Conservation (phyloP, 2,888 invertebrate genomes). For the Augiades crinisus region DNA sequence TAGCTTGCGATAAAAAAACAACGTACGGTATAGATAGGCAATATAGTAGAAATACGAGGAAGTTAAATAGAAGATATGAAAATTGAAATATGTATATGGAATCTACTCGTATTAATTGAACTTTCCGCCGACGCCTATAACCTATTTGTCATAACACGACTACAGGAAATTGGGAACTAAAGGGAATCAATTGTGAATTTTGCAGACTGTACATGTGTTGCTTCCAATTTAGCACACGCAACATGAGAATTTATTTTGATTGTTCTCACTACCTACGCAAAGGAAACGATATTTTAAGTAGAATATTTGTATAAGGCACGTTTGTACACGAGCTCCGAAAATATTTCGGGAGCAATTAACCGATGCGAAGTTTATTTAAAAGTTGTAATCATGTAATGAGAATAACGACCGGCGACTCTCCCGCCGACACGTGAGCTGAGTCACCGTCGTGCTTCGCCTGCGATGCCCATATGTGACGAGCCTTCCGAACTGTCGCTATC, state of each 20-base stretch:
- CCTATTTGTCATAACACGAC: too few species aligned
- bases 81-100: too few species aligned
- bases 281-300: not conserved
- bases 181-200: too few species aligned
- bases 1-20: too few species aligned
- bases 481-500: conserved; percentile 21
- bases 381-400: conserved; percentile 1
- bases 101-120: too few species aligned
- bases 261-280: conserved; percentile 7
- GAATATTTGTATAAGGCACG: not conserved
- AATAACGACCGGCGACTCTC: conserved; percentile 25
- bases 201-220: too few species aligned
- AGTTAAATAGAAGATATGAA: too few species aligned
- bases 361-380: not conserved
- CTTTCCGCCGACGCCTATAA: too few species aligned
- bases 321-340: not conserved
- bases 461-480: conserved; percentile 34
- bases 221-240: not conserved
- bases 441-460: conserved; percentile 31
- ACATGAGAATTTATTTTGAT: not conserved
- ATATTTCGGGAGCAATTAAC: conserved; percentile 5
- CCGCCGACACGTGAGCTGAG: conserved; percentile 31
- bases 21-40: too few species aligned
- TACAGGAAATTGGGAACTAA: too few species aligned
- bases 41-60: too few species aligned